Conservation (phyloP, 2,888 invertebrate species). For the Hypselothyrea guttata region DNA sequence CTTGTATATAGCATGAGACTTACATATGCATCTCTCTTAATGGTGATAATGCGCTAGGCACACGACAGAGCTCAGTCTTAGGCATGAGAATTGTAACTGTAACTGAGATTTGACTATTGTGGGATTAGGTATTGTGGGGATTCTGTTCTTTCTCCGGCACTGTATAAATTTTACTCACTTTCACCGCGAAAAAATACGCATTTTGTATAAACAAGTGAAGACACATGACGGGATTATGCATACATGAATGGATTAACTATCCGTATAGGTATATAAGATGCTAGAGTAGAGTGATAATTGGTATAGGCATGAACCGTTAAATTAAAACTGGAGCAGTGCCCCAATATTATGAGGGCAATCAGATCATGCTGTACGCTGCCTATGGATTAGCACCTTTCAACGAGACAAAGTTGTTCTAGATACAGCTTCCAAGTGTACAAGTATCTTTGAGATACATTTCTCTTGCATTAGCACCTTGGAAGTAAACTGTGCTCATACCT, state of each 20-base stretch:
- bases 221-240: constrained; percentile 44
- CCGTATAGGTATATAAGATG: constrained; percentile 14
- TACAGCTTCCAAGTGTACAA: constrained; percentile 32
- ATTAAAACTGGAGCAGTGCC: constrained; percentile 64
- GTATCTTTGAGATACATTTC: constrained; percentile 39
- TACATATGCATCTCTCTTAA: constrained; percentile 5
- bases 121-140: neutral
- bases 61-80: constrained; percentile 39
- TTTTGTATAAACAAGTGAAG: constrained; percentile 53
- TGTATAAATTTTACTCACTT: constrained; percentile 51
- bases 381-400: constrained; percentile 63
- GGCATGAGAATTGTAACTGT: neutral
- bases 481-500: no score
- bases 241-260: constrained; percentile 50
- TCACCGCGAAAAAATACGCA: constrained; percentile 62
- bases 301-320: constrained; percentile 66
- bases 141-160: neutral
- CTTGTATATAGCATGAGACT: constrained; percentile 1
- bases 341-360: constrained; percentile 44
- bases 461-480: constrained; percentile 64
- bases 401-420: constrained; percentile 59
- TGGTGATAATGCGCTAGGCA: constrained; percentile 54
- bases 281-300: constrained; percentile 58
- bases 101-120: constrained; percentile 6
- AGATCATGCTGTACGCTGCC: constrained; percentile 38